Percentiles rank a stretch among this genome's conserved stretches.
Evolutionary conservation across 2,797 vertebrate species (phyloP).

Genomic region (Xiphorhynchus erythropygius): DNA sequence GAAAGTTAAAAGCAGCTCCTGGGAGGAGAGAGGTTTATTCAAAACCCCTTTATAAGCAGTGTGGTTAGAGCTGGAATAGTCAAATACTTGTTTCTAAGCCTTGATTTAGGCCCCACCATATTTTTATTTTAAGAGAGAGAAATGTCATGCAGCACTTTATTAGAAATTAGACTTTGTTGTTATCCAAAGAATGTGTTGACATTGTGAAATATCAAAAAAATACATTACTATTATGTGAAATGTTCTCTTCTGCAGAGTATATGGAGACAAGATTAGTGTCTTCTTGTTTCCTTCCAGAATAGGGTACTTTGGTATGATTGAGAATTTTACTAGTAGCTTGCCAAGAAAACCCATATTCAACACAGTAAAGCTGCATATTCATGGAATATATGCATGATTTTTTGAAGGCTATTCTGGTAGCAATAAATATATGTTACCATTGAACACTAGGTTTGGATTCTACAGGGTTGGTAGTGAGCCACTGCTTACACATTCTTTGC

Average conservation of each 20-base stretch:
- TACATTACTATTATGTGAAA: not conserved
- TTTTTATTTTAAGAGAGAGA: not conserved
- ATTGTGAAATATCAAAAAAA: not conserved
- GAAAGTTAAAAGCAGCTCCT: conserved; percentile 63
- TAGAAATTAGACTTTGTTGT: not conserved
- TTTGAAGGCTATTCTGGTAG: not conserved
- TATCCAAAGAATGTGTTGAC: not conserved
- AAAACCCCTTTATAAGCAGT: conserved; percentile 15
- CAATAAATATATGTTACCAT: not conserved
- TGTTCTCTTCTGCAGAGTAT: not conserved
- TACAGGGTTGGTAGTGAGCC: not conserved
- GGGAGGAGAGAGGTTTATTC: conserved; percentile 24
- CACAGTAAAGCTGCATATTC: not conserved
- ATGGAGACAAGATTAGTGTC: not conserved
- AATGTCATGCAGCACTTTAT: not conserved
- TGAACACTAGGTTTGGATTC: not conserved
- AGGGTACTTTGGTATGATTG: not conserved
- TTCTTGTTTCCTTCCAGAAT: not conserved
- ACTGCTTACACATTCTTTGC: not conserved
- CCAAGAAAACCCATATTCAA: not conserved
- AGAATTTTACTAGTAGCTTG: not conserved
- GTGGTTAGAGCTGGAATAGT: conserved; percentile 22
- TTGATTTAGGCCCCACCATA: not conserved
- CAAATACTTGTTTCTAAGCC: conserved; percentile 8
- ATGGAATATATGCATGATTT: not conserved